Evolutionary conservation across 2,797 vertebrate genomes (phyloP).

Genomic region (Saguinus oedipus): DNA sequence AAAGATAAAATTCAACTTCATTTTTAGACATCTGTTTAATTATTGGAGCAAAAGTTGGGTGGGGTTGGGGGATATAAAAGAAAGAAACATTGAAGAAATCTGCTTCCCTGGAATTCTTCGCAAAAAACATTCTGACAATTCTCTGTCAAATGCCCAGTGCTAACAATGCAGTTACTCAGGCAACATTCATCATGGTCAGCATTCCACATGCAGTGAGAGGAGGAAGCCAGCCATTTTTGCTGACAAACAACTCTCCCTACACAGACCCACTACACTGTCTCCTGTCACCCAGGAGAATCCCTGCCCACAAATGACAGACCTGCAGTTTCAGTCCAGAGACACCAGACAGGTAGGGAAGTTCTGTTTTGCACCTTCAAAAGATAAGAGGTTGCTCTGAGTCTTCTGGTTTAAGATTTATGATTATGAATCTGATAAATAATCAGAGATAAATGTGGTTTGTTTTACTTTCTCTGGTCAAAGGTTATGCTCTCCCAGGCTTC

Average conservation of each 20-base stretch:
- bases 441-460: slow-evolving; percentile 61
- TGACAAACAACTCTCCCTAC: slow-evolving; percentile 45
- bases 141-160: background rate
- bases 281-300: background rate
- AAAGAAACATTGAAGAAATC: background rate
- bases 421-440: slow-evolving; percentile 71
- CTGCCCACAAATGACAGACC: background rate
- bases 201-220: slow-evolving; percentile 27
- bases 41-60: background rate
- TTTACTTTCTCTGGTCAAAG: slow-evolving; percentile 63
- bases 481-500: slow-evolving; percentile 58
- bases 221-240: background rate
- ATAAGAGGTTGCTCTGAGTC: slow-evolving; percentile 19
- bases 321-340: background rate
- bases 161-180: slow-evolving; percentile 30
- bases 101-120: background rate
- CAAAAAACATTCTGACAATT: slow-evolving; percentile 28
- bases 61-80: background rate
- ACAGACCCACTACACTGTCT: slow-evolving; percentile 38
- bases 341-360: slow-evolving; percentile 43
- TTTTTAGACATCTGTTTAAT: background rate
- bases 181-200: slow-evolving; percentile 64
- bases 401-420: slow-evolving; percentile 74
- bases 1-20: background rate
- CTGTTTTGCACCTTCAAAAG: slow-evolving; percentile 36